These are phyloP conservation scores for Brachionichthys hirsutus DNA, from an alignment of 2,113 vertebrate species.

Conservation along the genomic window DNA sequence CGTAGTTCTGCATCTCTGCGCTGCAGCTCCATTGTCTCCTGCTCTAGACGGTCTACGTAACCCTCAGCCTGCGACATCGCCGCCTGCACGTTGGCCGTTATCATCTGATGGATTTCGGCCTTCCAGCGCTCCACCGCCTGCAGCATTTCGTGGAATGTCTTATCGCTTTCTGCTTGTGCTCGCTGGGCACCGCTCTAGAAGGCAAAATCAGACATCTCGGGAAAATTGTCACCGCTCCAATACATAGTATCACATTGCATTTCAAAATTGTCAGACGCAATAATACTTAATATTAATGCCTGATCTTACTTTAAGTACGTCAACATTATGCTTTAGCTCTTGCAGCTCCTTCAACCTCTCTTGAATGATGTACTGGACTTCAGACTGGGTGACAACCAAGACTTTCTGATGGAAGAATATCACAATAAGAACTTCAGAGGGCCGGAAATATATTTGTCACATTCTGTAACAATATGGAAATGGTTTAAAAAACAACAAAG, in stretches of 20 bases:
- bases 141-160: conserved; percentile 79
- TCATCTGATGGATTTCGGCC: conserved; percentile 76
- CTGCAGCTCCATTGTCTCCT: conserved; percentile 79
- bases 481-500: no score
- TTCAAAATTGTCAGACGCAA: no score
- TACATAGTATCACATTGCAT: neutral
- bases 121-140: conserved; percentile 80
- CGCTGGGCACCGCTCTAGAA: conserved; percentile 71
- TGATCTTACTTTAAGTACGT: conserved; percentile 75
- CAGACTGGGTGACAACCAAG: conserved; percentile 74
- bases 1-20: conserved; percentile 72
- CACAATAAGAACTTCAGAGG: neutral
- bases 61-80: conserved; percentile 77
- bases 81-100: conserved; percentile 75
- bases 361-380: conserved; percentile 78
- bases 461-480: no score
- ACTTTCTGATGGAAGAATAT: conserved; percentile 64
- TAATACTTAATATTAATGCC: neutral
- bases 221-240: neutral
- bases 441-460: neutral
- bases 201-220: neutral
- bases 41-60: conserved; percentile 76
- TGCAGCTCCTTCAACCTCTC: conserved; percentile 80
- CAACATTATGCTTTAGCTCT: conserved; percentile 78
- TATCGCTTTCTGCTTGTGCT: conserved; percentile 75